Conservation (phyloP, 2,113 vertebrate genomes). For the Marmota monax region DNA sequence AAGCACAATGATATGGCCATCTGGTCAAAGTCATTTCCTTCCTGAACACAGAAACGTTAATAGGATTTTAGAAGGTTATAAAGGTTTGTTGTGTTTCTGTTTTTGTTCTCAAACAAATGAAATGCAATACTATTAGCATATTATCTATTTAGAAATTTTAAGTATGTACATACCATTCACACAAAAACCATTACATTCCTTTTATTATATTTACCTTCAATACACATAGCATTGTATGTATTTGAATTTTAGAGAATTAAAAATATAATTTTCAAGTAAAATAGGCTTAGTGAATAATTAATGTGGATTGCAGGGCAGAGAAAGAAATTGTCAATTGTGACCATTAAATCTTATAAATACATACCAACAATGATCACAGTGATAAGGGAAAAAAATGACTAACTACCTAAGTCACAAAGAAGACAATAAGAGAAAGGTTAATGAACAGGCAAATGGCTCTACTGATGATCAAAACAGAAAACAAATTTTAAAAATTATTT, state of each 20-base stretch:
- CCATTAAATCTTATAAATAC: background rate
- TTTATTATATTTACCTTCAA: constrained; percentile 63
- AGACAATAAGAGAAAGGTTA: background rate
- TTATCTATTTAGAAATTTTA: constrained; percentile 63
- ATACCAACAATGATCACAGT: background rate
- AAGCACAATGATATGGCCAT: background rate
- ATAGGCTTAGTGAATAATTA: background rate
- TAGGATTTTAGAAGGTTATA: constrained; percentile 46
- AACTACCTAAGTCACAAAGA: background rate
- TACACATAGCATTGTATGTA: too few species aligned
- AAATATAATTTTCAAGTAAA: constrained; percentile 32
- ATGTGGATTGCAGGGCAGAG: background rate
- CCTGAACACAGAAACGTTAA: background rate
- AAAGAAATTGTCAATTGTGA: background rate
- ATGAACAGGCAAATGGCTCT: background rate
- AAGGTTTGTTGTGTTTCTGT: background rate
- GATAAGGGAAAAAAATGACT: background rate
- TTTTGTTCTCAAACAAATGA: constrained; percentile 63
- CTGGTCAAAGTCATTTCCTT: constrained; percentile 44
- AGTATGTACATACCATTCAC: constrained; percentile 54
- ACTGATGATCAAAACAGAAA: background rate
- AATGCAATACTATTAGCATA: constrained; percentile 46
- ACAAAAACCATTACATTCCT: constrained; percentile 53
- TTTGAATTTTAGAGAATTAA: constrained; percentile 36
- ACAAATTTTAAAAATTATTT: background rate